These are phyloP conservation scores for Erebia ligea DNA, from an alignment of 2,888 invertebrate species.

Conservation along the genomic window DNA sequence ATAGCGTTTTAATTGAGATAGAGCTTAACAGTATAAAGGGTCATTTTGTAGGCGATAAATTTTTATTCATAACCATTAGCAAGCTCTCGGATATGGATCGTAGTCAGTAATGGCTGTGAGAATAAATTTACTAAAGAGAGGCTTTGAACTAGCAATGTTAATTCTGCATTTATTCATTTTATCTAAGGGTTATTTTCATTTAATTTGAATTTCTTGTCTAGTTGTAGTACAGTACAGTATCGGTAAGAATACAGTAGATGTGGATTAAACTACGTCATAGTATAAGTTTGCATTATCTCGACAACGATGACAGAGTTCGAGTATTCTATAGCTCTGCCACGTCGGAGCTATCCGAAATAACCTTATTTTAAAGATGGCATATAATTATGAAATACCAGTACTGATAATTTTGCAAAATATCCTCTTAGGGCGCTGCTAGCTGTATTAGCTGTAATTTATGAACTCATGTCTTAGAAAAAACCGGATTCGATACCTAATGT, in stretches of 20 bases:
- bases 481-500: no score
- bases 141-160: conserved; percentile 18
- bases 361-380: no score
- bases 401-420: no score
- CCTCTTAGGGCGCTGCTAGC: no score
- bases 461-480: no score
- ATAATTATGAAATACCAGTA: no score
- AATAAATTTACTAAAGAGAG: conserved; percentile 32
- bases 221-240: neutral
- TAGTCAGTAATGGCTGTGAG: conserved; percentile 32
- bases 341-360: no score
- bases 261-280: neutral
- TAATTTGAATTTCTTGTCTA: conserved; percentile 5
- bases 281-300: no score
- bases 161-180: conserved; percentile 18
- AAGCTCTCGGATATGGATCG: conserved; percentile 27
- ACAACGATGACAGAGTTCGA: no score
- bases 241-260: neutral
- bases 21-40: conserved; percentile 68
- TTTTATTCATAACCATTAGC: conserved; percentile 69
- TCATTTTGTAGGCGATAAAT: conserved; percentile 65
- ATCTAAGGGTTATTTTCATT: conserved; percentile 5
- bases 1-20: conserved; percentile 75
- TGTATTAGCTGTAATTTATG: no score
- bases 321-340: no score